phyloP scores from a whole-genome alignment of 2,888 invertebrate genomes.

The Scelioninae gen. 2 region DNA sequence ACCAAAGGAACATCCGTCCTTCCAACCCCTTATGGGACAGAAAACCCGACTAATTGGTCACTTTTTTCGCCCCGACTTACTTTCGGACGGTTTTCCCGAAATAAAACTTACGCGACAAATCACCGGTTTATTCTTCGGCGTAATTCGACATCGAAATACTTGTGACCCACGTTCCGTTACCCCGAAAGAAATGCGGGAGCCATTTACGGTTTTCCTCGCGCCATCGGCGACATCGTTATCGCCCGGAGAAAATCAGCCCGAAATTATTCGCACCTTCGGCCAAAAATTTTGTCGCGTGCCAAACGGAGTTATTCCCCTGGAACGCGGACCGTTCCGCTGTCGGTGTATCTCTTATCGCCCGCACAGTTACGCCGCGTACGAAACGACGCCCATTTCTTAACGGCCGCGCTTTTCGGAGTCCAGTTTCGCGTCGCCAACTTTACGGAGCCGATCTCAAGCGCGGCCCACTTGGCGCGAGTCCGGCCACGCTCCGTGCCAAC shows the following conservation, averaged over 20 bases:
- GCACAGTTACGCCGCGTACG: slow-evolving; percentile 59
- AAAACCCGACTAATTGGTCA: slow-evolving; percentile 30
- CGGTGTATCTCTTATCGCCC: slow-evolving; percentile 63
- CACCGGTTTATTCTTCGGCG: slow-evolving; percentile 6
- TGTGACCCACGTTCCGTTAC: slow-evolving; percentile 15
- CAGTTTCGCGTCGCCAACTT: slow-evolving; percentile 63
- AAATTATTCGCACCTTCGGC: slow-evolving; percentile 46
- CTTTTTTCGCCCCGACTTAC: slow-evolving; percentile 7
- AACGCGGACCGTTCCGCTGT: slow-evolving; percentile 35
- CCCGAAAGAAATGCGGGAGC: slow-evolving; percentile 22
- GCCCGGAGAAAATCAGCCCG: slow-evolving; percentile 17
- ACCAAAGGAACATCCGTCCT: slow-evolving; percentile 25
- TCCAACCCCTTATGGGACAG: background rate
- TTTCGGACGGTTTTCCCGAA: slow-evolving; percentile 2
- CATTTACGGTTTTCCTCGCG: slow-evolving; percentile 31
- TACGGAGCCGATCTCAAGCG: slow-evolving; percentile 69
- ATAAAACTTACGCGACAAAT: slow-evolving; percentile 1
- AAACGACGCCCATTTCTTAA: slow-evolving; percentile 57
- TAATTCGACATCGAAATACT: slow-evolving; percentile 23
- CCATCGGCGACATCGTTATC: slow-evolving; percentile 29
- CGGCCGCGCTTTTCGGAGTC: slow-evolving; percentile 40
- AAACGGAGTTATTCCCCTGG: slow-evolving; percentile 28
- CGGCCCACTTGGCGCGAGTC: slow-evolving; percentile 66
- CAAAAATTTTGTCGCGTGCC: slow-evolving; percentile 27
- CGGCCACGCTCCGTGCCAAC: slow-evolving; percentile 56